A percentile compares a stretch with the other conserved stretches of the same genome.
These are phyloP conservation scores for Drosophila meridiana DNA, from an alignment of 2,888 invertebrate genomes.

Conservation along the genomic window DNA sequence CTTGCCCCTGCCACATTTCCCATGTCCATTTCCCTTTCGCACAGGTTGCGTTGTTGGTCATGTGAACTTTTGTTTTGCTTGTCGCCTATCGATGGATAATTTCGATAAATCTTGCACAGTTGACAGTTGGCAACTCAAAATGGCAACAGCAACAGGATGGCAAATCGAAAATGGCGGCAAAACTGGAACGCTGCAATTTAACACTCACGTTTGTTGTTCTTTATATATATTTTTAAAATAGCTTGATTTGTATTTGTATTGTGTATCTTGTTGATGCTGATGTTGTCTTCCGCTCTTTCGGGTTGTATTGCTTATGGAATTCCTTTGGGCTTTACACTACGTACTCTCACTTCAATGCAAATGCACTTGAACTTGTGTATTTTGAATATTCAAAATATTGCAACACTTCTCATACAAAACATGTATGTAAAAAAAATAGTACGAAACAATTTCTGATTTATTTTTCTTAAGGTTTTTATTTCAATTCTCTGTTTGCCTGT, in stretches of 20 bases:
- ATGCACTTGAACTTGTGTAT: constrained; percentile 52
- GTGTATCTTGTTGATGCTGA: background rate
- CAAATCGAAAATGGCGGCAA: constrained; percentile 23
- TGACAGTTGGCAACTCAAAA: constrained; percentile 19
- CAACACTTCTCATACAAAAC: constrained; percentile 37
- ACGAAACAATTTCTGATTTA: constrained; percentile 22
- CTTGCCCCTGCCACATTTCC: background rate
- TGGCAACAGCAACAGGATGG: constrained; percentile 16
- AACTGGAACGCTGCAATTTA: background rate
- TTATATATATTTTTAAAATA: background rate
- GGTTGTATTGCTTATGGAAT: constrained; percentile 42
- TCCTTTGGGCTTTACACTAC: constrained; percentile 39
- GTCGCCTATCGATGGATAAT: background rate
- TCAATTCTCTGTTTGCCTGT: constrained; percentile 44
- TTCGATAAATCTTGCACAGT: constrained; percentile 14
- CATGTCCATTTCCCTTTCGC: background rate
- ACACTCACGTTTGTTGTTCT: constrained; percentile 39
- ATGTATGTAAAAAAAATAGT: constrained; percentile 3
- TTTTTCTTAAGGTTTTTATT: constrained; percentile 8
- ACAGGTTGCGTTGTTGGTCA: background rate
- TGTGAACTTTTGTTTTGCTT: background rate
- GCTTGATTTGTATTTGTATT: constrained; percentile 2
- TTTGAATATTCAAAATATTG: constrained; percentile 14
- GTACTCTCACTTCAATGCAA: constrained; percentile 60
- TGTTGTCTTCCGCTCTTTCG: constrained; percentile 10